Conservation (phyloP, 2,797 vertebrate species). For the Mormyrops boulengeri region DNA sequence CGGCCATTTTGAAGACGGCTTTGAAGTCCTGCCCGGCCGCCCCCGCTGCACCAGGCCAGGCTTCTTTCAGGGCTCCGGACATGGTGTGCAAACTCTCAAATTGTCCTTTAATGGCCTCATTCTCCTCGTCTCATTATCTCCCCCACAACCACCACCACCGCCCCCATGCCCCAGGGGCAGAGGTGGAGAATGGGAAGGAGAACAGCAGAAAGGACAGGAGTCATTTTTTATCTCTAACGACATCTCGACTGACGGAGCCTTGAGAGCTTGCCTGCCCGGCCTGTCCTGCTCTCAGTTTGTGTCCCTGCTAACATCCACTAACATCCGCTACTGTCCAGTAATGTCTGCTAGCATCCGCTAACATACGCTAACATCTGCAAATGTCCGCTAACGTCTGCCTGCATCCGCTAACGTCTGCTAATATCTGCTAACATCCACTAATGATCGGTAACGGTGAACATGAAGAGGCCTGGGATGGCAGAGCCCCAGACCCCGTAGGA, state of each 20-base stretch:
- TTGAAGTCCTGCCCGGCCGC: conserved; percentile 54
- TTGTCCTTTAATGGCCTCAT: conserved; percentile 60
- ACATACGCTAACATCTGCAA: background rate
- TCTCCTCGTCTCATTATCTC: conserved; percentile 61
- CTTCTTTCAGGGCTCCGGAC: conserved; percentile 53
- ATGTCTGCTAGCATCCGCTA: background rate
- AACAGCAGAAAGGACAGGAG: background rate
- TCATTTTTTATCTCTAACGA: background rate
- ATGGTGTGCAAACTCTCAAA: conserved; percentile 56
- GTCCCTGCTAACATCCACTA: background rate
- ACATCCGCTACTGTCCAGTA: background rate
- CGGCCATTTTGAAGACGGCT: conserved; percentile 60
- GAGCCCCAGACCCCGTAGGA: background rate
- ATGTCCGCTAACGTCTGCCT: background rate
- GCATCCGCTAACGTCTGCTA: background rate
- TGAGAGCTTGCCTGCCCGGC: background rate
- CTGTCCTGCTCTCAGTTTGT: background rate
- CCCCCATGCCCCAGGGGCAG: background rate
- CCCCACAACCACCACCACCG: background rate
- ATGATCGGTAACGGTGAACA: background rate
- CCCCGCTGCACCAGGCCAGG: conserved; percentile 45
- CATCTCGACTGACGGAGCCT: background rate
- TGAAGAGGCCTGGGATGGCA: background rate
- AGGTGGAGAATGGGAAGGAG: conserved; percentile 25
- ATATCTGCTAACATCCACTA: background rate